A percentile compares a stretch with the other conserved stretches of the same genome.
Evolutionary conservation across 2,888 invertebrate species (phyloP).

Genomic region (Notodonta dromedarius): DNA sequence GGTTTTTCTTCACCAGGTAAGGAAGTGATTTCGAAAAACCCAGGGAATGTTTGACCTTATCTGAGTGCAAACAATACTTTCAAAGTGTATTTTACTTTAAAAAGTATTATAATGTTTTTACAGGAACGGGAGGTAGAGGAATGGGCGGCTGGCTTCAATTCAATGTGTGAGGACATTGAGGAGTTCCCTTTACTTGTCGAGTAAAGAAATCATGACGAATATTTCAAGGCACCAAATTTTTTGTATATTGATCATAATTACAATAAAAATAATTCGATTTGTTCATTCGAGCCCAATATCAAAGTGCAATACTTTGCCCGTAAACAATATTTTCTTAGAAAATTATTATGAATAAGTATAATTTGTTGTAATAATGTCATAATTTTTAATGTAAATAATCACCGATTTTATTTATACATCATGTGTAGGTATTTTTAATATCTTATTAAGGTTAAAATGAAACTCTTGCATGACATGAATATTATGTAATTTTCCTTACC

Average conservation of each 20-base stretch:
- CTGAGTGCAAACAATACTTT: too few relatives aligned
- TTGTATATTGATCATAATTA: background rate
- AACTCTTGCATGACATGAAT: background rate
- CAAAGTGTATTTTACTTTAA: too few relatives aligned
- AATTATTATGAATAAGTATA: background rate
- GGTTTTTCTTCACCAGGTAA: too few relatives aligned
- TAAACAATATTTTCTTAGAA: background rate
- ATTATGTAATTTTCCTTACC: too few relatives aligned
- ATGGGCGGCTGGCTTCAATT: constrained; percentile 84
- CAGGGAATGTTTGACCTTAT: too few relatives aligned
- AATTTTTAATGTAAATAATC: constrained; percentile 26
- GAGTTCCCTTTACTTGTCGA: constrained; percentile 74
- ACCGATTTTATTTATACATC: constrained; percentile 24
- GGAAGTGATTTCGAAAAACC: too few relatives aligned
- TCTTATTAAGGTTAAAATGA: too few relatives aligned
- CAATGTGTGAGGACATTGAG: constrained; percentile 84
- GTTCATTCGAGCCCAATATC: background rate
- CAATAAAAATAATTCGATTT: background rate
- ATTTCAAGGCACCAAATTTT: background rate
- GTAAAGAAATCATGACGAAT: constrained; percentile 32
- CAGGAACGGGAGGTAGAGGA: constrained; percentile 80
- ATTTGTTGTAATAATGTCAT: background rate
- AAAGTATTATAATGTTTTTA: constrained; percentile 39
- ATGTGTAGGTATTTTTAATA: background rate
- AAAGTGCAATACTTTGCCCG: constrained; percentile 10